phyloP scores from a whole-genome alignment of 2,888 invertebrate species.

The Athripsodes cinereus region DNA sequence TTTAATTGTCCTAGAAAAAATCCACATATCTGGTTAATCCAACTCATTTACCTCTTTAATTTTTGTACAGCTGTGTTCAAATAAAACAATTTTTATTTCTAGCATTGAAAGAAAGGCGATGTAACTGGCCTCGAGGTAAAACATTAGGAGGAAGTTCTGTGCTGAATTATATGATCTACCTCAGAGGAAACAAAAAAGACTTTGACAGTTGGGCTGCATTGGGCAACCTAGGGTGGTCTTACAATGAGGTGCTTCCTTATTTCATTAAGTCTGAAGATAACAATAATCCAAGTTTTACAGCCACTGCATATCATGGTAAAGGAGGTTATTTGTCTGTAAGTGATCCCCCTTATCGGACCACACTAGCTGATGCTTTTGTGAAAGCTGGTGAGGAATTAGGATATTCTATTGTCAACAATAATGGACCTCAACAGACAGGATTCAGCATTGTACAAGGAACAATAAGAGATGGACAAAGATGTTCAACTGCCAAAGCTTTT shows the following conservation, averaged over 20 bases:
- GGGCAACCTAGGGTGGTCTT: conserved; percentile 53
- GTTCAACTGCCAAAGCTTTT: conserved; percentile 51
- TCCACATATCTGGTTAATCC: too few species aligned
- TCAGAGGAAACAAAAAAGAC: conserved; percentile 50
- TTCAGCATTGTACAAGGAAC: conserved; percentile 42
- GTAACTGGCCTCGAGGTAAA: conserved; percentile 59
- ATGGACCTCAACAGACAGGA: conserved; percentile 42
- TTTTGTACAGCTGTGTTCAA: not conserved
- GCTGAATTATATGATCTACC: conserved; percentile 58
- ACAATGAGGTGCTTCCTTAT: conserved; percentile 42
- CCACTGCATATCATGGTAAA: conserved; percentile 36
- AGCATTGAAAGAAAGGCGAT: conserved; percentile 37
- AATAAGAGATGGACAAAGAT: conserved; percentile 42
- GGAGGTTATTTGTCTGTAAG: conserved; percentile 43
- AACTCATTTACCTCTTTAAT: not conserved
- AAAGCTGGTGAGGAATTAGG: conserved; percentile 45
- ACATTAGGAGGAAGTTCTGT: conserved; percentile 56
- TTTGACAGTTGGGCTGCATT: conserved; percentile 49
- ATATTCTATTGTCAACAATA: conserved; percentile 35
- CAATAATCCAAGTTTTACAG: conserved; percentile 21
- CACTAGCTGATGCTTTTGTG: conserved; percentile 38
- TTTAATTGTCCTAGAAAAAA: too few species aligned
- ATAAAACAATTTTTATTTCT: conserved; percentile 26
- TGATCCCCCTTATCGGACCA: conserved; percentile 33
- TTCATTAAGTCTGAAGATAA: conserved; percentile 46